Conservation (phyloP, 2,113 vertebrate genomes). For the Pseudopipra pipra region DNA sequence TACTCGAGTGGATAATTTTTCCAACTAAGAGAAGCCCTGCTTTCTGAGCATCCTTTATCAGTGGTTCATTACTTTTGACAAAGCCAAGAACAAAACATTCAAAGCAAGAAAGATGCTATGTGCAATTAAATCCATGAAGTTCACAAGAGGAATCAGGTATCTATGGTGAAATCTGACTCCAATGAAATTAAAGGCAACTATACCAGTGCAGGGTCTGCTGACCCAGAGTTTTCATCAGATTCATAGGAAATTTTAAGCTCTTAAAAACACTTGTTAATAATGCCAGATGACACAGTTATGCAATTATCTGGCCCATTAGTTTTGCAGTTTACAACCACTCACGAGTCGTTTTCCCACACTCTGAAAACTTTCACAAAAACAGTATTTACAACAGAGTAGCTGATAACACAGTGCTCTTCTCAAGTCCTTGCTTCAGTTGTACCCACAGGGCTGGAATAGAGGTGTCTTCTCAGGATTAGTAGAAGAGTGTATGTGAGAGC, state of each 20-base stretch:
- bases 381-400: background rate
- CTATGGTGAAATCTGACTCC: background rate
- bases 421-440: background rate
- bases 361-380: background rate
- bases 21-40: background rate
- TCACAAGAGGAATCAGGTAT: background rate
- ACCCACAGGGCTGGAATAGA: background rate
- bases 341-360: background rate
- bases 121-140: background rate
- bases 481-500: background rate
- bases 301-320: background rate
- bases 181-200: background rate
- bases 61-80: background rate
- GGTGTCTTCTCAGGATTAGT: background rate
- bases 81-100: slow-evolving; percentile 15
- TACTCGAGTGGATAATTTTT: background rate
- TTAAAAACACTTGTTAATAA: background rate
- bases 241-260: background rate
- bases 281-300: background rate
- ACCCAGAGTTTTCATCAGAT: background rate
- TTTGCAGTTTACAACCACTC: background rate
- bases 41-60: slow-evolving; percentile 16
- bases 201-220: background rate
- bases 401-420: background rate
- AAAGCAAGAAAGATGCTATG: background rate